Base-by-base conservation (phyloP, 2,113 vertebrate genomes). In the Micronycteris hirsuta region DNA sequence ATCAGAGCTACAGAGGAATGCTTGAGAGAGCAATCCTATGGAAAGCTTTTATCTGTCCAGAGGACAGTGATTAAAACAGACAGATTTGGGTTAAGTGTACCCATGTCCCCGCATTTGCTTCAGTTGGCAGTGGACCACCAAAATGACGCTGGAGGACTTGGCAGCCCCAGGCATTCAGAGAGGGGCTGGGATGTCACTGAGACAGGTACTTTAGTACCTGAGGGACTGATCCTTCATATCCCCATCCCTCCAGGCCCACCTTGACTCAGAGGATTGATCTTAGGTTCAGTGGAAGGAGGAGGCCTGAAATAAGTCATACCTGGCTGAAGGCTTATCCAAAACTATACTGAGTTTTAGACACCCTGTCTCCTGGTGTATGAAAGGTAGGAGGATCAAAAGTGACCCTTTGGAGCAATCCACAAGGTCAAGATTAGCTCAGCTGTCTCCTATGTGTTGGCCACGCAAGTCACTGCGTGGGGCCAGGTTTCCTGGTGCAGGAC, bases 1-100 rank as follows among this genome's bases (percentile, higher is more conserved):
- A 98, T 99, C 98, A 98, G 98, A 98, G 98, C 96, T 91, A 83
- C 97, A 94, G 97, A 98, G 93, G 95, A 98, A 99, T 97, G 98
- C 98, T 98, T 98, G 97, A 98, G 97, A 98, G 98, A 99, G 97
- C 98, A 99, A 98, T 98, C 98, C 98, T 98, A 98, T 98, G 98
- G 98, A 98, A 98, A 98, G 98, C 98, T 98, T 99, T 99, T 98
- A 98, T 99, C 98, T 98, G 98, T 98, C 97, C 98, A 98, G 96
- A 98, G 86, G 97, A 98, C 97, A 98, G 97, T 98, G 98, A 99
- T 99, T 97, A 98, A 98, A 98, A 86, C 95, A 97, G 99, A 99
- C 98, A 98, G 98, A 99, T 98, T 98, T 97, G 98, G 98, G 98
- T 99, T 98, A 98, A 98, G 98, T 98, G 97, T 97, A 98, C 96